phyloP scores from a whole-genome alignment of 1,140 invertebrate species.

The Papilio helenus region DNA sequence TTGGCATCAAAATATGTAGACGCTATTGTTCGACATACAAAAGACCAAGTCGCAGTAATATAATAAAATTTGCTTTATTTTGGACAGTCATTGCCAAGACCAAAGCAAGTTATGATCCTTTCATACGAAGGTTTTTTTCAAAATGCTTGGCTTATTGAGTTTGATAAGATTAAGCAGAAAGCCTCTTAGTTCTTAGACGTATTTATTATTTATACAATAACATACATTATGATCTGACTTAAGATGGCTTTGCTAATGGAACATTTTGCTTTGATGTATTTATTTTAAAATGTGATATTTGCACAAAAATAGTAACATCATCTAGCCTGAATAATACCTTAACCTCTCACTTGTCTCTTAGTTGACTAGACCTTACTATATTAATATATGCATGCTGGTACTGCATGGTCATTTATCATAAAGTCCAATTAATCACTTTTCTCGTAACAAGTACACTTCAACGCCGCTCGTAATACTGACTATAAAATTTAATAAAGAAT shows the following conservation, averaged over 20 bases:
- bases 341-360: neutral
- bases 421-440: too few species aligned
- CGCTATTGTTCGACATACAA: slow-evolving; percentile 21
- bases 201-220: slow-evolving; percentile 10
- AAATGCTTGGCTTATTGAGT: slow-evolving; percentile 13
- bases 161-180: slow-evolving; percentile 21
- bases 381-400: neutral
- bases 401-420: too few species aligned
- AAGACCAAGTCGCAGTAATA: slow-evolving; percentile 13
- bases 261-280: neutral
- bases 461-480: too few species aligned
- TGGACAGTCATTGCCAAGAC: slow-evolving; percentile 22
- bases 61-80: slow-evolving; percentile 25
- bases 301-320: neutral
- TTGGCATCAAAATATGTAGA: slow-evolving; percentile 25
- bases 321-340: neutral
- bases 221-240: neutral
- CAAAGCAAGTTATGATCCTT: slow-evolving; percentile 22
- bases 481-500: too few species aligned
- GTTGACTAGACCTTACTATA: neutral
- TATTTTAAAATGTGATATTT: neutral
- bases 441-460: too few species aligned
- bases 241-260: slow-evolving; percentile 9
- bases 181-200: slow-evolving; percentile 15
- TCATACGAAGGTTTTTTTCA: neutral